Evolutionary conservation across 2,888 invertebrate species (phyloP).

Genomic region (Laothoe populi): DNA sequence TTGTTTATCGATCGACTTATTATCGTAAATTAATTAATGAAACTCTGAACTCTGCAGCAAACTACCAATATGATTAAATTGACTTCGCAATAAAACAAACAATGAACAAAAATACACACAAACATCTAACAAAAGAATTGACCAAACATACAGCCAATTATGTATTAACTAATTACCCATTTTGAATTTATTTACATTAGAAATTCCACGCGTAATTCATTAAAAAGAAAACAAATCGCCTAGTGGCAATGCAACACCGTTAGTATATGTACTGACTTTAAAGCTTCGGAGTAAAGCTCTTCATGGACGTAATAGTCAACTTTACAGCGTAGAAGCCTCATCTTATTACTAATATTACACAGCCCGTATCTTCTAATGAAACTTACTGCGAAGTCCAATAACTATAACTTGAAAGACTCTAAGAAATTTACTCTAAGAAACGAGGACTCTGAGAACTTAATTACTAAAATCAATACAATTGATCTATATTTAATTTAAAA

Average conservation of each 20-base stretch:
- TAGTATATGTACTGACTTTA: neutral
- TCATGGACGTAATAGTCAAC: neutral
- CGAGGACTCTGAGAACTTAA: conserved; percentile 5
- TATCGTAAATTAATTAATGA: too few relatives aligned
- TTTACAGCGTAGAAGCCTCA: neutral
- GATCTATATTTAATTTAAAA: too few relatives aligned
- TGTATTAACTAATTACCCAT: neutral
- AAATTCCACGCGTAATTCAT: neutral
- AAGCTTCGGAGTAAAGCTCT: neutral
- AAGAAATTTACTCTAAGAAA: neutral
- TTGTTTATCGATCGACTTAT: too few relatives aligned
- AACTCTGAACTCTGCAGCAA: too few relatives aligned
- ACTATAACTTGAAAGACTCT: neutral
- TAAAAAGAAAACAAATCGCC: neutral
- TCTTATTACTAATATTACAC: neutral
- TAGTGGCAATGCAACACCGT: neutral
- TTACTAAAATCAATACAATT: neutral
- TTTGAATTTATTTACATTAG: neutral
- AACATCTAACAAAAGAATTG: neutral
- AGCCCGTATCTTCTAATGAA: conserved; percentile 12
- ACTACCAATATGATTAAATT: too few relatives aligned
- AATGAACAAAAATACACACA: neutral
- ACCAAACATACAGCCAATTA: neutral
- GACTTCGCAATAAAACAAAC: neutral
- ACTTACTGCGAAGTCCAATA: conserved; percentile 12